phyloP scores from a whole-genome alignment of 2,888 invertebrate genomes.

The Sphaerophoria taeniata region DNA sequence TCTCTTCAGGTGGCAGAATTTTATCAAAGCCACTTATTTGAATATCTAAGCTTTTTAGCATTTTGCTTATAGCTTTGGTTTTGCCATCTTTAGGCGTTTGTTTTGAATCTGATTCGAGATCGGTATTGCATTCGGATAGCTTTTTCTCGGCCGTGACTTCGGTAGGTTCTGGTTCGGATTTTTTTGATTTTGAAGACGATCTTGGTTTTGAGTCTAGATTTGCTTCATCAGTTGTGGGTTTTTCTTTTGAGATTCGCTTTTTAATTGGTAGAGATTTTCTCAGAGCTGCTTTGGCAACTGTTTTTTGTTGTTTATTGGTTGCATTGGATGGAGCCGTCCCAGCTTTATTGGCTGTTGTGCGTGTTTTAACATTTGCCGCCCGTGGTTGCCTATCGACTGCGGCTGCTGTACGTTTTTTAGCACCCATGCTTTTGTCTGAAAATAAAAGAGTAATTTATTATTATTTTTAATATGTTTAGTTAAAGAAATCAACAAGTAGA shows the following conservation, averaged over 20 bases:
- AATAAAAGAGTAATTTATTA: background rate
- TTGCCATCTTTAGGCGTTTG: conserved; percentile 80
- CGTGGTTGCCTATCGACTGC: conserved; percentile 80
- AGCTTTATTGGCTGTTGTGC: conserved; percentile 72
- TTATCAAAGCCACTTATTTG: conserved; percentile 82
- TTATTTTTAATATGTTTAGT: too few relatives aligned
- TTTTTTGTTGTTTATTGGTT: conserved; percentile 46
- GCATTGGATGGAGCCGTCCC: conserved; percentile 57
- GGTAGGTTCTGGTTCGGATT: conserved; percentile 37
- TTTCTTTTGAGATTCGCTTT: conserved; percentile 70
- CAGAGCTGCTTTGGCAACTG: conserved; percentile 63
- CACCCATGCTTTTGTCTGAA: conserved; percentile 78
- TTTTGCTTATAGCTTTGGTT: conserved; percentile 81
- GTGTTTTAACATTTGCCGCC: conserved; percentile 71
- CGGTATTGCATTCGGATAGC: conserved; percentile 18
- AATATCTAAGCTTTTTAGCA: conserved; percentile 82
- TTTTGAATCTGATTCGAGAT: conserved; percentile 75
- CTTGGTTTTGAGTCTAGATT: conserved; percentile 62
- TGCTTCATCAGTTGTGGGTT: conserved; percentile 39
- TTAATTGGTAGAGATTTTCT: conserved; percentile 77
- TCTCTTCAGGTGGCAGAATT: conserved; percentile 80
- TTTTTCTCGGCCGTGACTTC: conserved; percentile 75
- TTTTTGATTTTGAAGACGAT: conserved; percentile 53
- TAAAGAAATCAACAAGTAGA: too few relatives aligned
- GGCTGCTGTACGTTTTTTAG: conserved; percentile 80